A percentile compares a stretch with the other conserved stretches of the same genome.
Evolutionary conservation across 2,797 vertebrate species (phyloP).

Genomic region (Phataginus tetradactyla): DNA sequence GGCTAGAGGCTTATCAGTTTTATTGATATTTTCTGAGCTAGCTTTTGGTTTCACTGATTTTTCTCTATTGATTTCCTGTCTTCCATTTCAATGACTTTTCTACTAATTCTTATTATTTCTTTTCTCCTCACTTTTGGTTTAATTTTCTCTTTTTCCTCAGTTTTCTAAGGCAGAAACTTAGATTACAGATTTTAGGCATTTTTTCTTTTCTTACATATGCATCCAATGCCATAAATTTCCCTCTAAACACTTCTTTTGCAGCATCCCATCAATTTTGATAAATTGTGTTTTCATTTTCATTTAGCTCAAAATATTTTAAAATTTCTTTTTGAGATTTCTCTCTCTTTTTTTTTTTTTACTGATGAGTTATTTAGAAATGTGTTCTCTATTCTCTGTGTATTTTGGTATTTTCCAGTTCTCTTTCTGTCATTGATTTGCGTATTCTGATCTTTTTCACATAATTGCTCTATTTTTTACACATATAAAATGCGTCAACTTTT

Average conservation of each 20-base stretch:
- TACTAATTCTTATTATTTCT: neutral
- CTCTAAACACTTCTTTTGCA: neutral
- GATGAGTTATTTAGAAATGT: neutral
- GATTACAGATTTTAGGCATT: neutral
- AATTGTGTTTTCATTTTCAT: neutral
- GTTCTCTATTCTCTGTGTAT: neutral
- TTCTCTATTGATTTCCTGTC: neutral
- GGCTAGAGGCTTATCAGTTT: neutral
- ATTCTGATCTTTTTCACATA: neutral
- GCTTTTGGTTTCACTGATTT: neutral
- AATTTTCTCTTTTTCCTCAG: neutral
- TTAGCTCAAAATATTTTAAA: neutral
- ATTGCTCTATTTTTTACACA: neutral
- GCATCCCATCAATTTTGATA: neutral
- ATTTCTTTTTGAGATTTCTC: neutral
- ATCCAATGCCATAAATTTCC: neutral
- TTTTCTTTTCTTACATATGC: neutral
- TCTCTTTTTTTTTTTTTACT: neutral
- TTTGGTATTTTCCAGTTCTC: neutral
- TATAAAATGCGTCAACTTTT: neutral
- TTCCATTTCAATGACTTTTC: neutral
- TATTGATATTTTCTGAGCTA: neutral
- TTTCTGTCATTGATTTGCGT: neutral
- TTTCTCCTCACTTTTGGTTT: neutral
- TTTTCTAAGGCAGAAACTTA: neutral